Percentiles rank a stretch among this genome's conserved stretches.
phyloP scores from a whole-genome alignment of 2,888 invertebrate species.

The Drosophila pegasa region DNA sequence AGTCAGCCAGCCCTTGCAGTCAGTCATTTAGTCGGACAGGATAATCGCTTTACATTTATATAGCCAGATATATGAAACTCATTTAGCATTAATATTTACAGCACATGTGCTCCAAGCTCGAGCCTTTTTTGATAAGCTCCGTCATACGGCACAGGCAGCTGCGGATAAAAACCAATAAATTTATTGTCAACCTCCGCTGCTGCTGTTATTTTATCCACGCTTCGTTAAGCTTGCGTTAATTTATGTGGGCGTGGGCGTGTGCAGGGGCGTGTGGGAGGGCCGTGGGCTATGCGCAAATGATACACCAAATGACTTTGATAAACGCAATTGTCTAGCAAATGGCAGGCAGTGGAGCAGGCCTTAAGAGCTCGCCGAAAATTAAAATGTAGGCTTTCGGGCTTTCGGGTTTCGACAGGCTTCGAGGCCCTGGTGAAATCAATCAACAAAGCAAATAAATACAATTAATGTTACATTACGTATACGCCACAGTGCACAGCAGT shows the following conservation, averaged over 20 bases:
- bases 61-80: slow-evolving; percentile 37
- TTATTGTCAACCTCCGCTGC: slow-evolving; percentile 59
- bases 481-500: slow-evolving; percentile 52
- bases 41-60: background rate
- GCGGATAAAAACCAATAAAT: slow-evolving; percentile 73
- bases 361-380: slow-evolving; percentile 26
- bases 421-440: slow-evolving; percentile 61
- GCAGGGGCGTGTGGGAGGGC: slow-evolving; percentile 51
- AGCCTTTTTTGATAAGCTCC: slow-evolving; percentile 62
- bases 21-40: background rate
- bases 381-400: slow-evolving; percentile 29
- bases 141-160: slow-evolving; percentile 20
- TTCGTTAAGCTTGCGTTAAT: slow-evolving; percentile 73
- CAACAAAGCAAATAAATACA: slow-evolving; percentile 76
- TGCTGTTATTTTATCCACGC: slow-evolving; percentile 40
- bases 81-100: slow-evolving; percentile 54
- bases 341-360: slow-evolving; percentile 8
- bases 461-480: slow-evolving; percentile 74
- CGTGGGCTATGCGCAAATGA: slow-evolving; percentile 44
- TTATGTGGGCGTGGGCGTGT: slow-evolving; percentile 64
- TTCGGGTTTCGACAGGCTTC: background rate
- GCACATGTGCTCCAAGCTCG: slow-evolving; percentile 19
- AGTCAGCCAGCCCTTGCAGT: background rate
- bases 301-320: slow-evolving; percentile 72
- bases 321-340: slow-evolving; percentile 65